Base-by-base conservation (phyloP, 2,113 vertebrate species). In the Gymnogyps californianus region DNA sequence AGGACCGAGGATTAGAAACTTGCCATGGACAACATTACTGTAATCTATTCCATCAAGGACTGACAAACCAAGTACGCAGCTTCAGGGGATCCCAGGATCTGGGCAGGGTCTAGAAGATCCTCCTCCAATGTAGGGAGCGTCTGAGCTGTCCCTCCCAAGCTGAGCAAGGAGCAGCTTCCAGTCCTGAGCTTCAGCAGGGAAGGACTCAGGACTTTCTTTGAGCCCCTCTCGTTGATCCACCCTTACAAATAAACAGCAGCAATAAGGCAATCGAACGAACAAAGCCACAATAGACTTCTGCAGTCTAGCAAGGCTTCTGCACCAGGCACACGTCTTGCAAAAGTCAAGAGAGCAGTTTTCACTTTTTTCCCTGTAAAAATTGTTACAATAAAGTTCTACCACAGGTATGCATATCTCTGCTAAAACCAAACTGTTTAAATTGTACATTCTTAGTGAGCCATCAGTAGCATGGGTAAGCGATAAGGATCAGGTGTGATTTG, bases 21-120 rank as follows among this genome's bases (percentile, higher is more conserved):
- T 1, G 0, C 6, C 2, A 1, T 18, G 25, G 34, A 46, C 32
- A 76, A 25, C 21, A 29, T 11, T 10, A 67, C 13, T n/a, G 49
- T 4, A 36, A 61, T 3, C n/a, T 59, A 38, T 32, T 82, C 49
- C 58, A 46, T 6, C 0, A 5, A 74, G 31, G 44, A 52, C 21
- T n/a, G 66, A 61, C 17, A 90, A 74, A 51, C 18, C 42, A 83
- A 58, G 7, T 3, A 28, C 0, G 0, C 7, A 72, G 31, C 44
- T 25, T 36, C 15, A 85, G 18, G 32, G 14, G 32, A 67, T 49
- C 13, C 19, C 31, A 79, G n/a, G 29, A 67, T 47, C 52, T 38
- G 25, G 25, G 28, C 15, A 44, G 22, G 8, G 16, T 72, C 81
- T 65, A 20, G 19, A 66, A 91, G 18, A 78, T 62, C 28, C 6